Percentiles rank a stretch among this genome's conserved stretches.
phyloP scores from a whole-genome alignment of 1,140 invertebrate species.

The Macrocentrus cingulum region DNA sequence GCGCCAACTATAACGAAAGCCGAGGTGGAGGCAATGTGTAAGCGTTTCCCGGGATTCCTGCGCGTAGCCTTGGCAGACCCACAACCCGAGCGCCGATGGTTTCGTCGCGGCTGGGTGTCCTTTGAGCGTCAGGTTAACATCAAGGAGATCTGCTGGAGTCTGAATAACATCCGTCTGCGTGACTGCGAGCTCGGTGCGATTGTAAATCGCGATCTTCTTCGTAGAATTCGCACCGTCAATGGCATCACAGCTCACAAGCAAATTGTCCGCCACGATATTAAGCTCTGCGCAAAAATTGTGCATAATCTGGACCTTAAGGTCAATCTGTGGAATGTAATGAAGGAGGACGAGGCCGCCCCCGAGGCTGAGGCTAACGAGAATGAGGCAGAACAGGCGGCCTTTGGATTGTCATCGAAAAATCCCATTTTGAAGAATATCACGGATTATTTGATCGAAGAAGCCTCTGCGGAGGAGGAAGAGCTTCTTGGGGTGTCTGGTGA shows the following conservation, averaged over 20 bases:
- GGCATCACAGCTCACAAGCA: conserved; percentile 90
- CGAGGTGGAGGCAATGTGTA: conserved; percentile 97
- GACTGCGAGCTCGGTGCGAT: conserved; percentile 93
- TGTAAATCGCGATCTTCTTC: conserved; percentile 90
- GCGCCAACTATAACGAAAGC: conserved; percentile 94
- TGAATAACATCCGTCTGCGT: conserved; percentile 90
- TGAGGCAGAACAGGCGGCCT: conserved; percentile 60
- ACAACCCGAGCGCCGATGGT: conserved; percentile 91
- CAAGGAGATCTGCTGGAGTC: conserved; percentile 98
- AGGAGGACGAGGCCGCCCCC: conserved; percentile 34
- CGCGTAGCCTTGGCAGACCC: conserved; percentile 96
- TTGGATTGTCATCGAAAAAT: conserved; percentile 87
- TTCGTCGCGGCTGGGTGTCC: conserved; percentile 96
- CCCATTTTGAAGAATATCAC: conserved; percentile 96
- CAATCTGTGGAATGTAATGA: conserved; percentile 73
- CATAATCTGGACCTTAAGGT: conserved; percentile 87
- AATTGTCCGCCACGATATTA: conserved; percentile 89
- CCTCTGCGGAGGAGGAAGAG: conserved; percentile 97
- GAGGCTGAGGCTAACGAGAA: conserved; percentile 32
- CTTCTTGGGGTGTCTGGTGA: conserved; percentile 75
- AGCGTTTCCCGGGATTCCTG: conserved; percentile 93
- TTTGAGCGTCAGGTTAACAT: conserved; percentile 97
- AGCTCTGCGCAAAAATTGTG: conserved; percentile 92
- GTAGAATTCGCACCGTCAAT: conserved; percentile 89
- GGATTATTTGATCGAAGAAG: conserved; percentile 97